These are phyloP conservation scores for Sarcophaga caerulescens DNA, from an alignment of 2,888 invertebrate genomes.

Conservation along the genomic window DNA sequence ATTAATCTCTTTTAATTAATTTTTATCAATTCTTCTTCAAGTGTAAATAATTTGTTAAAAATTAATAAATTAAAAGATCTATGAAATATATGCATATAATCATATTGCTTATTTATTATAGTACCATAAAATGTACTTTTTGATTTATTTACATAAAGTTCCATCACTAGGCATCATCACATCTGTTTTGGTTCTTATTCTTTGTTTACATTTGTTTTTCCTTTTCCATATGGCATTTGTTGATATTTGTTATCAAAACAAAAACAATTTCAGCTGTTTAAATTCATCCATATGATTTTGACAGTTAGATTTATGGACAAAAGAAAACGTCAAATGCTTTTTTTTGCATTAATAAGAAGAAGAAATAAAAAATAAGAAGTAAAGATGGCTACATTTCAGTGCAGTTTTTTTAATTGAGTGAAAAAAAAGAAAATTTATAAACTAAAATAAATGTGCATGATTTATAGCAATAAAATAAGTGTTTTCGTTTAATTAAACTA, in stretches of 20 bases:
- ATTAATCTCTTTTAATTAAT: no score
- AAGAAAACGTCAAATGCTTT: conserved; percentile 60
- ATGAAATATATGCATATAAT: no score
- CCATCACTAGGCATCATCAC: neutral
- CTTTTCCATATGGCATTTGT: neutral
- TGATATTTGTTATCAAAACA: conserved; percentile 12
- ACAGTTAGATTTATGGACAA: neutral
- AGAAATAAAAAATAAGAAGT: conserved; percentile 6
- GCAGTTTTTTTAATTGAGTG: conserved; percentile 50
- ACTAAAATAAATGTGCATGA: conserved; percentile 41
- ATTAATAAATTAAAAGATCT: neutral
- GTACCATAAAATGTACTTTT: neutral
- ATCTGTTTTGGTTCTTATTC: neutral
- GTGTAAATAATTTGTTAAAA: no score
- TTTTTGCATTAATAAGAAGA: conserved; percentile 51
- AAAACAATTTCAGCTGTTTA: neutral
- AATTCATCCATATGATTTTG: neutral
- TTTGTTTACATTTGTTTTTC: conserved; percentile 34
- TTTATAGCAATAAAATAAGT: conserved; percentile 8
- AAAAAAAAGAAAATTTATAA: conserved; percentile 36
- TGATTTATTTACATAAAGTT: neutral
- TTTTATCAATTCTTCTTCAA: no score
- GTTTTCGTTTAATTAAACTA: neutral
- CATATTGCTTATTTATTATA: no score
- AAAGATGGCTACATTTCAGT: conserved; percentile 68